A percentile compares a stretch with the other conserved stretches of the same genome.
These are phyloP conservation scores for Parasteatoda lunata DNA, from an alignment of 2,888 invertebrate genomes.

Conservation along the genomic window DNA sequence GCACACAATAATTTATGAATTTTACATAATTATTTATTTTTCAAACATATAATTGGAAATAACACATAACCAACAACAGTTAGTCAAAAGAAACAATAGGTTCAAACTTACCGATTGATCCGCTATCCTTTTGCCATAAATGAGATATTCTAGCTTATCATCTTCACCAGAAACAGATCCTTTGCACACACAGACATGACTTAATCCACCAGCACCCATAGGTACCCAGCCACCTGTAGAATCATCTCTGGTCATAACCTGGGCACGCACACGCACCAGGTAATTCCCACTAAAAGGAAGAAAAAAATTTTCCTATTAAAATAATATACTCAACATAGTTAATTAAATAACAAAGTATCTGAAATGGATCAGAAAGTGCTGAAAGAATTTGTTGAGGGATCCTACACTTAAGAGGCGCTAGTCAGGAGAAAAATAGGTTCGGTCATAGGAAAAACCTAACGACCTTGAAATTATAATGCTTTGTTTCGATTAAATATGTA, in stretches of 20 bases:
- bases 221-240: slow-evolving; percentile 97
- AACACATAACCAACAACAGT: no score
- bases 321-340: background rate
- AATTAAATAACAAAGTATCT: background rate
- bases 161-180: slow-evolving; percentile 74
- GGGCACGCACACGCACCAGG: slow-evolving; percentile 85
- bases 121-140: slow-evolving; percentile 92
- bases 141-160: slow-evolving; percentile 88
- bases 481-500: no score
- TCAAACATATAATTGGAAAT: no score
- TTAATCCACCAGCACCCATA: slow-evolving; percentile 93
- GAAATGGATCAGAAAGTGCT: no score
- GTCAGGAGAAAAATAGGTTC: no score
- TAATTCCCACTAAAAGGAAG: slow-evolving; percentile 62
- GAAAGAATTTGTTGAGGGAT: no score
- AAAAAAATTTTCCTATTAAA: background rate
- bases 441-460: no score
- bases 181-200: slow-evolving; percentile 92
- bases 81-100: no score
- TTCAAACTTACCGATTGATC: slow-evolving; percentile 86
- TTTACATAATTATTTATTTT: no score
- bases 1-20: no score
- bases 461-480: no score
- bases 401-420: no score
- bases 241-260: slow-evolving; percentile 99